Conservation (phyloP, 2,888 invertebrate species). For the Chrysolina americana region DNA sequence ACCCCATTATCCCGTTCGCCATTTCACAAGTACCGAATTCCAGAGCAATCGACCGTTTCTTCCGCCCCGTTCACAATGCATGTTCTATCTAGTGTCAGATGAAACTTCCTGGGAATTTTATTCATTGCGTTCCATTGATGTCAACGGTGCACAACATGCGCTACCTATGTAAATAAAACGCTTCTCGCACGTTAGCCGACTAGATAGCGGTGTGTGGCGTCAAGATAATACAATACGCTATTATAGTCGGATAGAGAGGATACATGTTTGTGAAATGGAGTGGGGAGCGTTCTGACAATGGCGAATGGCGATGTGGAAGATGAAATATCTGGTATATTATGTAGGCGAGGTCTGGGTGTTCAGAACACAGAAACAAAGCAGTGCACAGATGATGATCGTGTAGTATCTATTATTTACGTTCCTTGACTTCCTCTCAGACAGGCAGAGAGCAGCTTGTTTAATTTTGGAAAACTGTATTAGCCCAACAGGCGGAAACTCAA, state of each 20-base stretch:
- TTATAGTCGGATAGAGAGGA: conserved; percentile 13
- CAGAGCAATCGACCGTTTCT: neutral
- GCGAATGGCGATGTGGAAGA: neutral
- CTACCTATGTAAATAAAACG: conserved; percentile 14
- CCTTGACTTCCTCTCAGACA: too few relatives aligned
- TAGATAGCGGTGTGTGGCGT: conserved; percentile 1
- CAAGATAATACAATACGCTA: conserved; percentile 18
- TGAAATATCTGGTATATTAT: conserved; percentile 16
- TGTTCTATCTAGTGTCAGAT: conserved; percentile 9
- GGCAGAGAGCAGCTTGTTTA: too few relatives aligned
- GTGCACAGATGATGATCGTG: neutral
- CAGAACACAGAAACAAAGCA: conserved; percentile 1
- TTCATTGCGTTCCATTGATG: conserved; percentile 19
- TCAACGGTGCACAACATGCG: conserved; percentile 13
- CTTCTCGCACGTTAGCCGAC: neutral
- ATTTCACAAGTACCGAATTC: neutral
- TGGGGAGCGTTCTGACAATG: conserved; percentile 1
- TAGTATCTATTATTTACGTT: neutral
- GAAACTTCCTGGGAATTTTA: conserved; percentile 18
- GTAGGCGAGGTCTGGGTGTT: neutral
- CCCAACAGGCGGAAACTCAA: too few relatives aligned
- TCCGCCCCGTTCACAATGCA: neutral
- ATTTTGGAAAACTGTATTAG: too few relatives aligned
- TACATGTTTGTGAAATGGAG: conserved; percentile 22
- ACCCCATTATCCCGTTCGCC: neutral